Evolutionary conservation across 2,888 invertebrate genomes (phyloP).

Genomic region (Habroteleia sp.): DNA sequence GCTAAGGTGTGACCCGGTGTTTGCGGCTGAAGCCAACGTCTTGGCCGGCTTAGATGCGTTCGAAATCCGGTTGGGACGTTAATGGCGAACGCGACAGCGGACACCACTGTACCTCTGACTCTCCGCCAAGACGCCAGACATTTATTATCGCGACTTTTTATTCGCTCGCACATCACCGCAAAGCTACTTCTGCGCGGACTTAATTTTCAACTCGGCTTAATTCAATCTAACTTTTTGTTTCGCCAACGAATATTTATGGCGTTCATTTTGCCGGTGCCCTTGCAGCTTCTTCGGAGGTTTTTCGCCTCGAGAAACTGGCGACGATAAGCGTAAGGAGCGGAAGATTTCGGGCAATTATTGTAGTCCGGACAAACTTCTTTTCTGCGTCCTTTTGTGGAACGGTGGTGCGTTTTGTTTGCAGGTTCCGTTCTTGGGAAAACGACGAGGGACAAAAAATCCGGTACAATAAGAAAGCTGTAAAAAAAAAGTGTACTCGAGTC

Average conservation of each 20-base stretch:
- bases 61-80: too few relatives aligned
- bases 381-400: conserved; percentile 1
- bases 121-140: conserved; percentile 13
- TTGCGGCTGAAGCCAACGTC: too few relatives aligned
- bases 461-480: conserved; percentile 2
- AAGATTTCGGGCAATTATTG: conserved; percentile 19
- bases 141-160: conserved; percentile 39
- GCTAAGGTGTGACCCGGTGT: too few relatives aligned
- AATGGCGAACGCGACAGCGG: too few relatives aligned
- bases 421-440: conserved; percentile 9
- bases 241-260: conserved; percentile 32
- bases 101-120: too few relatives aligned
- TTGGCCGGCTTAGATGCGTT: too few relatives aligned
- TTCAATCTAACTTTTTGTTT: conserved; percentile 52
- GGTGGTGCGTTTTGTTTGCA: not conserved
- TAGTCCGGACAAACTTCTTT: conserved; percentile 5
- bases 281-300: conserved; percentile 9
- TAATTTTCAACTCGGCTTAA: conserved; percentile 44
- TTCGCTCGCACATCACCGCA: conserved; percentile 2
- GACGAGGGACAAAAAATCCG: conserved; percentile 9
- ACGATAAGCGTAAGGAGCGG: not conserved
- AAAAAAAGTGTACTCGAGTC: conserved; percentile 6
- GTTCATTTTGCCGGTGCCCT: conserved; percentile 22
- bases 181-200: conserved; percentile 29
- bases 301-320: not conserved